Evolutionary conservation across 1,140 invertebrate genomes (phyloP).

Genomic region (Cherax quadricarinatus): DNA sequence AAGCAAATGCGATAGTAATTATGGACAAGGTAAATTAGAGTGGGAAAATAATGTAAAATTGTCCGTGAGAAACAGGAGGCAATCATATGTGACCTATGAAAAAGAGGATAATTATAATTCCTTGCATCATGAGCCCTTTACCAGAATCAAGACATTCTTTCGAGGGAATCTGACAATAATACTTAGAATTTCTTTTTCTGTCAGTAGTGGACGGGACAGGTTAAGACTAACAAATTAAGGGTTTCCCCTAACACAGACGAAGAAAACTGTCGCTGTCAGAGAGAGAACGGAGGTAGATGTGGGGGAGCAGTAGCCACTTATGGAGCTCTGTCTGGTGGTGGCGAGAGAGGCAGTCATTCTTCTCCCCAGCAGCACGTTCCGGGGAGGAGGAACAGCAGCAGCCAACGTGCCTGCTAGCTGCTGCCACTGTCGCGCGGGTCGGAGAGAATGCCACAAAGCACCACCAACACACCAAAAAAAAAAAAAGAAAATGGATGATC

Average conservation of each 20-base stretch:
- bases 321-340: constrained; percentile 35
- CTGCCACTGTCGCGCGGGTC: background rate
- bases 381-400: constrained; percentile 24
- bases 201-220: too few relatives aligned
- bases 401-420: background rate
- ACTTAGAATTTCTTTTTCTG: too few relatives aligned
- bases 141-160: too few relatives aligned
- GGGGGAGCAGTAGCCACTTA: background rate
- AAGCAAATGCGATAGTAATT: too few relatives aligned
- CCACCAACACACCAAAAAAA: background rate
- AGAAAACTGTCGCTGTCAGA: background rate
- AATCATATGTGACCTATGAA: too few relatives aligned
- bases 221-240: background rate
- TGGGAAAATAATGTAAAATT: too few relatives aligned
- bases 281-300: constrained; percentile 39
- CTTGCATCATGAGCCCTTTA: too few relatives aligned
- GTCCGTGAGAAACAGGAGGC: too few relatives aligned
- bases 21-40: too few relatives aligned
- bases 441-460: background rate
- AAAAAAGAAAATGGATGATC: background rate
- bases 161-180: too few relatives aligned
- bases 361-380: constrained; percentile 37
- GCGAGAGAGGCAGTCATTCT: constrained; percentile 46
- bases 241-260: background rate
- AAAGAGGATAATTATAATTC: too few relatives aligned